phyloP scores from a whole-genome alignment of 92 coral and sea anemone species.

The Porites lobata region DNA sequence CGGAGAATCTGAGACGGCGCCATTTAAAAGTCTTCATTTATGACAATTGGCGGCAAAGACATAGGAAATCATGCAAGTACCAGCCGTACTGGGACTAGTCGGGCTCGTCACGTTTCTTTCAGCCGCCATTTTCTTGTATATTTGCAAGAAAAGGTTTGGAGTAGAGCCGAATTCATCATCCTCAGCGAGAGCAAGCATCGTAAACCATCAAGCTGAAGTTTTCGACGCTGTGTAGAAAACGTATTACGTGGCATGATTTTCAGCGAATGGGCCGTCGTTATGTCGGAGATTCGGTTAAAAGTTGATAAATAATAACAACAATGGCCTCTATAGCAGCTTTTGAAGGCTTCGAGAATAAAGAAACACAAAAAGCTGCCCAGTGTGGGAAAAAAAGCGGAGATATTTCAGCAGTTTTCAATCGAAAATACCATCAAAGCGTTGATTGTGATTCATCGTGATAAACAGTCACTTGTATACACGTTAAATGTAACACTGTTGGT shows the following conservation, averaged over 20 bases:
- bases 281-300: neutral
- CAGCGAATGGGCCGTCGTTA: no score
- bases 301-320: neutral
- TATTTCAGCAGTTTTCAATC: no score
- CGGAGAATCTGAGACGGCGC: neutral
- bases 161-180: conserved; percentile 33
- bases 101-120: conserved; percentile 34
- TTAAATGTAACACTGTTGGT: no score
- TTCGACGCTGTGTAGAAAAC: conserved; percentile 32
- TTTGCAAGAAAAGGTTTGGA: conserved; percentile 32
- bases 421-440: no score
- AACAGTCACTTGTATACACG: no score
- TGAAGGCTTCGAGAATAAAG: no score
- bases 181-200: conserved; percentile 24
- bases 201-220: neutral
- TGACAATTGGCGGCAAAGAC: neutral
- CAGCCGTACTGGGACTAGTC: conserved; percentile 37
- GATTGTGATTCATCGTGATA: no score
- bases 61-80: conserved; percentile 33
- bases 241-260: neutral
- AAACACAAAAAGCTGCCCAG: no score
- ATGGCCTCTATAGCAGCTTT: no score
- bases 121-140: conserved; percentile 39
- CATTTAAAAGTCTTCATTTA: no score
- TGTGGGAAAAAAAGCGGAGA: no score